These are phyloP conservation scores for Pangasianodon gigas DNA, from an alignment of 2,113 vertebrate species.

Conservation along the genomic window DNA sequence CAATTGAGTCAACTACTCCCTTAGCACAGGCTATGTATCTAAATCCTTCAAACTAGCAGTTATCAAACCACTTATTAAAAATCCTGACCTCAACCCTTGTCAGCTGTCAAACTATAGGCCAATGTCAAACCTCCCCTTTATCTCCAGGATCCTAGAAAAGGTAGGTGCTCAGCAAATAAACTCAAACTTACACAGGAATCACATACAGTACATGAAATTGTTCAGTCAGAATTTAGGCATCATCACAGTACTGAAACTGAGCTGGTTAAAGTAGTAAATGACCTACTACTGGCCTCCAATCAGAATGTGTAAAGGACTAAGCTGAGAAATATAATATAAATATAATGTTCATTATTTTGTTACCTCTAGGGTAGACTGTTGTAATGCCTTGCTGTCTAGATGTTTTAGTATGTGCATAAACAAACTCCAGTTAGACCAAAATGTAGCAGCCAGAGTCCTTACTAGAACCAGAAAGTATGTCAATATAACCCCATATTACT, in stretches of 20 bases:
- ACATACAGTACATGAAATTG: not conserved
- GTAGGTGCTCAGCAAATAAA: not conserved
- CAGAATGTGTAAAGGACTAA: not conserved
- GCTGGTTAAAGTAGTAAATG: not conserved
- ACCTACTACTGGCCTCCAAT: not conserved
- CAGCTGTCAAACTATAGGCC: not conserved
- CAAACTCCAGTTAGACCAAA: not conserved
- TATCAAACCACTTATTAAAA: not conserved
- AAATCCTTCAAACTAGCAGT: not conserved
- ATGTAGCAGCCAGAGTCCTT: too few relatives aligned
- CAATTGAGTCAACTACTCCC: not conserved
- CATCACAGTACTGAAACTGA: not conserved
- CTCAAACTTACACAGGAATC: not conserved
- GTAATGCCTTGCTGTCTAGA: not conserved
- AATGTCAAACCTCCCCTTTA: not conserved
- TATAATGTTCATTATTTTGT: not conserved
- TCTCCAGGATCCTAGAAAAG: not conserved
- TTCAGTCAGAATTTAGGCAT: not conserved
- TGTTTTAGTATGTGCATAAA: not conserved
- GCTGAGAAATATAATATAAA: not conserved
- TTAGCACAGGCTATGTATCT: not conserved
- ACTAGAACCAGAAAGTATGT: not conserved
- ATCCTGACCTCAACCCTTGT: not conserved
- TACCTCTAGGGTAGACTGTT: not conserved
- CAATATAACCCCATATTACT: not conserved